Evolutionary conservation across 2,888 invertebrate genomes (phyloP), one percentile per base, ranked within the genome.

Genomic region (Ryuthela nishihirai): DNA sequence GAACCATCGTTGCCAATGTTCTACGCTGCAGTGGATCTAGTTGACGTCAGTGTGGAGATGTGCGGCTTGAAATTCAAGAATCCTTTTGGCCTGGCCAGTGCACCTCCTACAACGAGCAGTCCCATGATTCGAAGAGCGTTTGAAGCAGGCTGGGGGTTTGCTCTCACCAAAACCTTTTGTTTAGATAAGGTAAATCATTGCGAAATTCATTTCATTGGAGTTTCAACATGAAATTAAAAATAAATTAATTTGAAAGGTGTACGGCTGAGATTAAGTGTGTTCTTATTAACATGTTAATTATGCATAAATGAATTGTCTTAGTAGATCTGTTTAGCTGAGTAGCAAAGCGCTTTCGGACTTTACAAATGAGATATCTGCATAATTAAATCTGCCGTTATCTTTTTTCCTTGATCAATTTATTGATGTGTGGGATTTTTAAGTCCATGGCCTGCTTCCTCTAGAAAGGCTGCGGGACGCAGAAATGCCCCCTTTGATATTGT

Each of bases 31-130:
- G 88, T 99, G 50, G 99, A 99, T 72, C 81, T 85, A 3, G 94
- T 99, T 0, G 98, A 99, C 72, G 77, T 99, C 2, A 90, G 91
- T 0, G 86, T 97, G 10, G 87, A 92, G 69, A 81, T 98, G 70
- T 97, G 95, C 73, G 95, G 95, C 0, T 78, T 98, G 3, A 86
- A 83, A 72, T 99, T 99, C 72, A 86, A 88, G 74, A 98, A 98
- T 77, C 98, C 98, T 0, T 98, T 95, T 71, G 98, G 99, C 0
- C 76, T 99, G 61, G 99, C 98, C 2, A 95, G 94, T 47, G 98
- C 99, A 0, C 93, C 97, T 1, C 98, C 98, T 3, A 90, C 94
- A 5, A 99, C 98, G 1, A 85, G 87, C 54, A 82, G 89, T 3
- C 84, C 93, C 0, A 99, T 99, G 97, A 94, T 98, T 42, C 79